These are phyloP conservation scores for Himalopsyche tibetana DNA, from an alignment of 2,888 invertebrate species.

Conservation along the genomic window DNA sequence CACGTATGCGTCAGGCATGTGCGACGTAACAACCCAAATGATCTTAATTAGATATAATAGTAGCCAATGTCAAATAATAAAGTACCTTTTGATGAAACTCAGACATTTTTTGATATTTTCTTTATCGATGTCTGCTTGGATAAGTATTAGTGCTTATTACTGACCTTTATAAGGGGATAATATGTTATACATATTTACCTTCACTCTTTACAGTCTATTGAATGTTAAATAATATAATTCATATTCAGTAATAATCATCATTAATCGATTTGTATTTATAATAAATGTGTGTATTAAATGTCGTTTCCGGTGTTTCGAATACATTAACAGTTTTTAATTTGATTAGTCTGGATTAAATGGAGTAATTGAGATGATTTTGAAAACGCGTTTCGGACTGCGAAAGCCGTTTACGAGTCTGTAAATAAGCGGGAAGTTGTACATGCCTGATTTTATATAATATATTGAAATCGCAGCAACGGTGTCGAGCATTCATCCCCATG, in stretches of 20 bases:
- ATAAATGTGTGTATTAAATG: neutral
- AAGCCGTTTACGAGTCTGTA: neutral
- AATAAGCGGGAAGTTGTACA: conserved; percentile 13
- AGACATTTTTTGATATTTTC: neutral
- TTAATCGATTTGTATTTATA: neutral
- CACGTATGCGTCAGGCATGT: conserved; percentile 9
- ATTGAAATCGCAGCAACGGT: conserved; percentile 1
- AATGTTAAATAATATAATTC: neutral
- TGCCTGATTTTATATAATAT: conserved; percentile 15
- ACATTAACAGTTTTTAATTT: neutral
- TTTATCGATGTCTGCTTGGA: neutral
- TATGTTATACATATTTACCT: conserved; percentile 26
- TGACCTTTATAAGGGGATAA: neutral
- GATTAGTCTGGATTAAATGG: neutral
- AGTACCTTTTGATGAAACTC: neutral
- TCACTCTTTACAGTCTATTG: neutral
- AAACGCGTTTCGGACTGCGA: neutral
- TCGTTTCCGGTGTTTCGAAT: neutral
- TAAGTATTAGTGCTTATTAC: neutral
- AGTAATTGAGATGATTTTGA: neutral
- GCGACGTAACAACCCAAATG: conserved; percentile 24
- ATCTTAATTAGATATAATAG: neutral
- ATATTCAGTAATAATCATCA: conserved; percentile 19
- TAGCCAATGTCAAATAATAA: neutral
- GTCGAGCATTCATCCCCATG: neutral